Percentiles rank a stretch among this genome's conserved stretches.
Evolutionary conservation across 1,140 invertebrate genomes (phyloP).

Genomic region (Lasaia peninsularis): DNA sequence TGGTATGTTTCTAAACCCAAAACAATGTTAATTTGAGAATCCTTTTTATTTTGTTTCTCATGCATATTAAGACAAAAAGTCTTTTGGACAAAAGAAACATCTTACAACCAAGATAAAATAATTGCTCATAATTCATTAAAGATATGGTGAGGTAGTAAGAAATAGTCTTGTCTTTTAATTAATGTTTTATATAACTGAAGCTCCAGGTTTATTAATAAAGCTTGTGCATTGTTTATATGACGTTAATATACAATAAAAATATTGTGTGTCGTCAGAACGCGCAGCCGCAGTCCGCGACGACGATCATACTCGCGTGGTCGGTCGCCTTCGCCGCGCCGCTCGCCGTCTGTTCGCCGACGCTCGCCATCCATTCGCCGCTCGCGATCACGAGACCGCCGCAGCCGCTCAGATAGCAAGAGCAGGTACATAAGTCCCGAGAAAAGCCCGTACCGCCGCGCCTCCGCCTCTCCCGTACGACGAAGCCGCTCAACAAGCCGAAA

Average conservation of each 20-base stretch:
- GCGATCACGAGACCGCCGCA: constrained; percentile 58
- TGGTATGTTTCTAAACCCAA: no score
- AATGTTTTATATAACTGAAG: background rate
- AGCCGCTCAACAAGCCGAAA: constrained; percentile 63
- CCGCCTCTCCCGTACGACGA: constrained; percentile 49
- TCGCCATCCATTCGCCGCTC: constrained; percentile 62
- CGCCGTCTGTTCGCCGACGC: constrained; percentile 59
- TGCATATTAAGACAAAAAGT: no score
- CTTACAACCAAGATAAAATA: no score
- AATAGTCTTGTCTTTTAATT: no score
- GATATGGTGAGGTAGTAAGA: no score
- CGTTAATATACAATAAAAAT: background rate
- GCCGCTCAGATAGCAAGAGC: constrained; percentile 68
- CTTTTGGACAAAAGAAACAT: no score
- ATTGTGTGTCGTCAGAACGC: constrained; percentile 40
- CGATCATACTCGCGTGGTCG: constrained; percentile 63
- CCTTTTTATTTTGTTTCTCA: no score
- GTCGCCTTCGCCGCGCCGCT: constrained; percentile 54
- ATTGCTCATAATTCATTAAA: no score
- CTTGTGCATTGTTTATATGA: background rate
- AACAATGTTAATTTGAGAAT: no score
- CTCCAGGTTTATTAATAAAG: background rate
- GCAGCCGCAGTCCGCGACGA: constrained; percentile 63
- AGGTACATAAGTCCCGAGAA: constrained; percentile 45
- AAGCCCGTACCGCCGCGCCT: constrained; percentile 48